phyloP scores from a whole-genome alignment of 2,888 invertebrate genomes.

The Macroteleia sp. region DNA sequence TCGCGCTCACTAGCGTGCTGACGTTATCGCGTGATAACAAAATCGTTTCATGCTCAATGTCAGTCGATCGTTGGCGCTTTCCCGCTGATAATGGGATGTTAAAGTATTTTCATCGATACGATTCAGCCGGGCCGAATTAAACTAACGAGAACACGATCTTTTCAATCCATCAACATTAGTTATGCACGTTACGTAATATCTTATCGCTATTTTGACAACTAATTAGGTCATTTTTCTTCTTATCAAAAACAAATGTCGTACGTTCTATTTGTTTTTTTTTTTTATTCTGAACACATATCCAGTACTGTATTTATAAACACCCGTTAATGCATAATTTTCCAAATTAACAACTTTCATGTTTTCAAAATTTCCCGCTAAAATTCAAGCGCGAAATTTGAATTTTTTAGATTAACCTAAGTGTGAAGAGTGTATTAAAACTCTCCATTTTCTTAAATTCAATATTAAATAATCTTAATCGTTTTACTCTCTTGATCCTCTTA shows the following conservation, averaged over 20 bases:
- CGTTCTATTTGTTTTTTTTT: too few species aligned
- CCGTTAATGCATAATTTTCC: too few species aligned
- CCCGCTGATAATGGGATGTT: conserved; percentile 39
- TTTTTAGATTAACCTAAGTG: background rate
- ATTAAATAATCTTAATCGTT: too few species aligned
- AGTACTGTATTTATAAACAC: too few species aligned
- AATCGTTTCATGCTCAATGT: conserved; percentile 63
- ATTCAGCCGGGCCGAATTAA: conserved; percentile 22
- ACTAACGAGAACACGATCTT: conserved; percentile 1
- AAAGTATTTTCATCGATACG: conserved; percentile 43
- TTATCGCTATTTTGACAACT: conserved; percentile 16
- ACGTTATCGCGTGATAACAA: conserved; percentile 61
- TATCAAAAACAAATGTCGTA: too few species aligned
- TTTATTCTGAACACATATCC: too few species aligned
- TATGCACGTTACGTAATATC: conserved; percentile 6
- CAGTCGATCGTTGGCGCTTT: conserved; percentile 46
- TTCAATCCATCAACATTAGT: conserved; percentile 2
- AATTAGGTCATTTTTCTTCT: conserved; percentile 15
- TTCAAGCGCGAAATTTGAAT: background rate
- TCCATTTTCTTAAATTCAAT: too few species aligned
- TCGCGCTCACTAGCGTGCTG: conserved; percentile 40
- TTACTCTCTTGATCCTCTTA: too few species aligned
- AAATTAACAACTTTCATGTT: too few species aligned
- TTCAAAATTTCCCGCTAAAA: background rate
- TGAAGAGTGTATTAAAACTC: too few species aligned